These are phyloP conservation scores for Eupeodes latifasciatus DNA, from an alignment of 2,888 invertebrate species.

Conservation along the genomic window DNA sequence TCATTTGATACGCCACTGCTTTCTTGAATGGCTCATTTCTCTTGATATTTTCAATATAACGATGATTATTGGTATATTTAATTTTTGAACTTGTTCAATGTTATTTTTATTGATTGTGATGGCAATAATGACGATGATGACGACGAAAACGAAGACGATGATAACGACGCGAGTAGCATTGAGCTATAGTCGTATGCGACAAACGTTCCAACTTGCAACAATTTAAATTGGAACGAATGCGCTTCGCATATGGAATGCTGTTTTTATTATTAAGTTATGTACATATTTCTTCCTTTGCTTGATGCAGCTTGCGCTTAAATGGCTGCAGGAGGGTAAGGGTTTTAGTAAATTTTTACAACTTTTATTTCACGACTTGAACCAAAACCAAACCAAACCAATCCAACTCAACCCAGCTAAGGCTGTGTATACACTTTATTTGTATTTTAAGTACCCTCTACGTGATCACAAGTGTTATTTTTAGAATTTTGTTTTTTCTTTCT, in stretches of 20 bases:
- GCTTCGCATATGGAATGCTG: slow-evolving; percentile 47
- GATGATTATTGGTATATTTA: slow-evolving; percentile 55
- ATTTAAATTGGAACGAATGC: slow-evolving; percentile 74
- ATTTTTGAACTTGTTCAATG: slow-evolving; percentile 63
- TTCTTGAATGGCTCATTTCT: not conserved
- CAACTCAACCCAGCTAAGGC: not conserved
- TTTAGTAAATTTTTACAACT: slow-evolving; percentile 50
- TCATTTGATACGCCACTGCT: not conserved
- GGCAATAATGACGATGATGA: slow-evolving; percentile 33
- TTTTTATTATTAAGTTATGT: slow-evolving; percentile 7
- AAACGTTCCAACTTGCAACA: slow-evolving; percentile 59
- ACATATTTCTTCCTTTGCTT: slow-evolving; percentile 1
- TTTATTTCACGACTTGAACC: slow-evolving; percentile 28
- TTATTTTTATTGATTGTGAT: slow-evolving; percentile 61
- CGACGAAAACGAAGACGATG: not conserved
- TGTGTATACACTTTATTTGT: not conserved
- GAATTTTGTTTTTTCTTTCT: slow-evolving; percentile 25
- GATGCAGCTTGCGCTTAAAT: not conserved
- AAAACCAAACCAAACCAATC: not conserved
- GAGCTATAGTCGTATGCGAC: not conserved
- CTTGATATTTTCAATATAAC: slow-evolving; percentile 17
- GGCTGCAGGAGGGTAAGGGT: too few species aligned
- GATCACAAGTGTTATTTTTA: slow-evolving; percentile 73
- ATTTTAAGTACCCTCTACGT: slow-evolving; percentile 43
- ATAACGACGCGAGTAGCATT: not conserved